A percentile compares a stretch with the other conserved stretches of the same genome.
These are phyloP conservation scores for Amyelois transitella DNA, from an alignment of 1,140 invertebrate genomes.

Conservation along the genomic window DNA sequence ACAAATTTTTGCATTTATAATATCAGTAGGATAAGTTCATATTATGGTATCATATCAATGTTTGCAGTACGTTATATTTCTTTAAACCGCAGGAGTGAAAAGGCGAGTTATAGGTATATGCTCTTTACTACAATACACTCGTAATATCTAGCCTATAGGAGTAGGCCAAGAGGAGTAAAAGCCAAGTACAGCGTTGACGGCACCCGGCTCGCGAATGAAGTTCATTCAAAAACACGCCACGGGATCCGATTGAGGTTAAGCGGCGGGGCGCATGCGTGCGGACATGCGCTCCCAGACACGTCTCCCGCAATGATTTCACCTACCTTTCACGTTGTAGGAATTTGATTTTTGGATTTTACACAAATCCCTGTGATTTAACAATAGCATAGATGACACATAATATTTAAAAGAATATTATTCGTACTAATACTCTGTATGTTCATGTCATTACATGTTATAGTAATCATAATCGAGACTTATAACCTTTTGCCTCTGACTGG, in stretches of 20 bases:
- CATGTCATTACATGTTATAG: too few species aligned
- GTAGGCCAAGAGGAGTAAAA: conserved; percentile 1
- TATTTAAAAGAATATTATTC: too few species aligned
- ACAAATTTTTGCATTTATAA: too few species aligned
- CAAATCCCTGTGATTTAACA: conserved; percentile 10
- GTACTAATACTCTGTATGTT: too few species aligned
- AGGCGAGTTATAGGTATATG: too few species aligned
- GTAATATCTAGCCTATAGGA: background rate
- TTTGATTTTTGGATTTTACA: conserved; percentile 42
- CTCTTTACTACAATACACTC: too few species aligned
- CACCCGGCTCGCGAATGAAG: conserved; percentile 35
- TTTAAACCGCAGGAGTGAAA: too few species aligned
- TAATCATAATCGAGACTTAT: too few species aligned
- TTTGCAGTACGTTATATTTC: too few species aligned
- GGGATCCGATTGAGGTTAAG: conserved; percentile 58
- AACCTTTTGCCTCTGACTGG: too few species aligned
- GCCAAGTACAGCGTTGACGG: conserved; percentile 28
- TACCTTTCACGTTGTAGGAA: conserved; percentile 37
- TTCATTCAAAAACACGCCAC: conserved; percentile 69
- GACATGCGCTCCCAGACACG: conserved; percentile 32
- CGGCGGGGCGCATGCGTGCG: conserved; percentile 55
- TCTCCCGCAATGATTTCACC: conserved; percentile 61
- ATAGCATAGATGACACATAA: background rate
- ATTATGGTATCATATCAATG: too few species aligned
- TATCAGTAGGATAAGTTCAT: too few species aligned